These are phyloP conservation scores for Byasa hedistus DNA, from an alignment of 2,888 invertebrate species.

Conservation along the genomic window DNA sequence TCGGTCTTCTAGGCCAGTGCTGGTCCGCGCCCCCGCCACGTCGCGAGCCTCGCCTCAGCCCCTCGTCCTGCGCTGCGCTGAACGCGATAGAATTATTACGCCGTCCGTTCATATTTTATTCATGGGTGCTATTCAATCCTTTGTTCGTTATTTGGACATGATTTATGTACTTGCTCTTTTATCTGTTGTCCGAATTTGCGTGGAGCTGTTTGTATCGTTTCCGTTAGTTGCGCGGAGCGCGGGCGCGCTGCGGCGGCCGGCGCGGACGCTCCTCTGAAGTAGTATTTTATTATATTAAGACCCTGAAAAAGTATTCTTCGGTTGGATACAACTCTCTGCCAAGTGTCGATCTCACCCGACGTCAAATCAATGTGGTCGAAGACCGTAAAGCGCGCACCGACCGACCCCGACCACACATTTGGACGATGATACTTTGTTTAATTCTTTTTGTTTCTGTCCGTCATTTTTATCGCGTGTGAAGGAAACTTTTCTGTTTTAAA, in stretches of 20 bases:
- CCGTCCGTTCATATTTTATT: conserved; percentile 26
- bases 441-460: no score
- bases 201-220: conserved; percentile 5
- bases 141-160: conserved; percentile 20
- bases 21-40: neutral
- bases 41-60: conserved; percentile 5
- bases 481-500: no score
- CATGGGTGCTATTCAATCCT: conserved; percentile 21
- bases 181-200: conserved; percentile 15
- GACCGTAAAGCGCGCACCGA: no score
- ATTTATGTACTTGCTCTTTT: conserved; percentile 26
- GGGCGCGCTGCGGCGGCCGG: neutral
- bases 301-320: no score
- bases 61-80: conserved; percentile 13
- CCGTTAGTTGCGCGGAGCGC: neutral
- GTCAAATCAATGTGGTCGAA: no score
- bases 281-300: no score
- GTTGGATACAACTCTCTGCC: no score
- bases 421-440: no score
- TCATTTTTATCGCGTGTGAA: no score
- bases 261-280: neutral
- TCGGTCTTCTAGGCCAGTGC: neutral
- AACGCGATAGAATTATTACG: conserved; percentile 27
- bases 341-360: no score
- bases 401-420: no score